Conservation (phyloP, 2,113 vertebrate species). For the Cryptoleucopteryx plumbea region DNA sequence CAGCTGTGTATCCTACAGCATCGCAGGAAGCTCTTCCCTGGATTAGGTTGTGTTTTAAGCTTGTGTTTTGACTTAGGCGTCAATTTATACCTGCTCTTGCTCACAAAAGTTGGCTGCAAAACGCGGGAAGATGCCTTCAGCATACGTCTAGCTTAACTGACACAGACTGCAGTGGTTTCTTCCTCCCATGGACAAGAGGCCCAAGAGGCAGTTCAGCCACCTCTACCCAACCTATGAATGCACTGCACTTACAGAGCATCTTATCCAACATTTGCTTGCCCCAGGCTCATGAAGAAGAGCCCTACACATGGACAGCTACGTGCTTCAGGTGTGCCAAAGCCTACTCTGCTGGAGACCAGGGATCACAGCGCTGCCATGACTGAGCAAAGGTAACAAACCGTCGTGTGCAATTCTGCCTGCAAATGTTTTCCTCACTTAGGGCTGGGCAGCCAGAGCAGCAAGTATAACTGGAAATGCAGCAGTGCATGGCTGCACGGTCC, state of each 20-base stretch:
- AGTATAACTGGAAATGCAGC: background rate
- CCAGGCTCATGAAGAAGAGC: background rate
- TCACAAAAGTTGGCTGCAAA: background rate
- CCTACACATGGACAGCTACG: fast-evolving
- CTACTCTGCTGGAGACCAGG: fast-evolving
- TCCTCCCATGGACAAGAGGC: background rate
- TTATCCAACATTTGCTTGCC: background rate
- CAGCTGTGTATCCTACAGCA: background rate
- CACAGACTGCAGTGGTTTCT: background rate
- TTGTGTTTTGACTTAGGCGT: background rate
- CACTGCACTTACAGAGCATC: background rate
- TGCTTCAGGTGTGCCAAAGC: background rate
- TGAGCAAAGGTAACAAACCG: background rate
- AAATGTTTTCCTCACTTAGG: background rate
- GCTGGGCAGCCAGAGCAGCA: background rate
- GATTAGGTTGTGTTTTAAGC: background rate
- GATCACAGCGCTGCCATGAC: background rate
- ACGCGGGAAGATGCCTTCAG: background rate
- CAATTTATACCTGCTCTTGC: background rate
- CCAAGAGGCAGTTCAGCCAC: background rate
- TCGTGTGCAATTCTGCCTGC: fast-evolving
- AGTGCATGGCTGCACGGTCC: fast-evolving
- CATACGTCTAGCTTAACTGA: background rate
- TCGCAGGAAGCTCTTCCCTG: background rate
- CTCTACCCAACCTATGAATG: background rate